These are phyloP conservation scores for Sesamia inferens DNA, from an alignment of 2,888 invertebrate species.

Conservation along the genomic window DNA sequence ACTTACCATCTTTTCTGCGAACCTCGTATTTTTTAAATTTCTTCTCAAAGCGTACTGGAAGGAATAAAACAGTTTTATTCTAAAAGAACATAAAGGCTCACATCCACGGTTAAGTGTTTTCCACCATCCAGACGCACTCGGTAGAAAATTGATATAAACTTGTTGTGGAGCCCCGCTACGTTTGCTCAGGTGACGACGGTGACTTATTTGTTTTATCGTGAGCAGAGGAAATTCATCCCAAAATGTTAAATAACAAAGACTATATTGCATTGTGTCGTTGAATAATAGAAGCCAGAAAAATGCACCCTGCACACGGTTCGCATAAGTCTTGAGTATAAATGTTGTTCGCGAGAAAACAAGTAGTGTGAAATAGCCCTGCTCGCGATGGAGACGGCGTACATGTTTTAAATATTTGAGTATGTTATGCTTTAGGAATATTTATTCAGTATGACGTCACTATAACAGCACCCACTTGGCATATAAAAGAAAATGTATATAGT, in stretches of 20 bases:
- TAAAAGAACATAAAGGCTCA: constrained; percentile 74
- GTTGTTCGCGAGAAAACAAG: constrained; percentile 81
- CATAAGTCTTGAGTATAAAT: constrained; percentile 80
- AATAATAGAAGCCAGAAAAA: constrained; percentile 80
- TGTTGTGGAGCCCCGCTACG: constrained; percentile 82
- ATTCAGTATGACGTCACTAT: constrained; percentile 51
- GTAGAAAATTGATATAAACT: constrained; percentile 89
- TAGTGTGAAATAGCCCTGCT: constrained; percentile 77
- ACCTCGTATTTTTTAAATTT: constrained; percentile 58
- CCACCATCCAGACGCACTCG: constrained; percentile 85
- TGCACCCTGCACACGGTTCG: constrained; percentile 76
- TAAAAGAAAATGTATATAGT: constrained; percentile 46
- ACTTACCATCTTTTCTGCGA: constrained; percentile 37
- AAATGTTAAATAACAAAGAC: constrained; percentile 62
- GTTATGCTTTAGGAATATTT: constrained; percentile 66
- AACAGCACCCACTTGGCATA: constrained; percentile 56
- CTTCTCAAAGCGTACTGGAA: constrained; percentile 45
- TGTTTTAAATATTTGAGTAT: constrained; percentile 77
- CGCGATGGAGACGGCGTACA: constrained; percentile 69
- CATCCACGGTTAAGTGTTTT: constrained; percentile 83
- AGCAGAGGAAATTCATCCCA: constrained; percentile 68
- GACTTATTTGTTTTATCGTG: constrained; percentile 78
- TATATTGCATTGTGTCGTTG: constrained; percentile 62
- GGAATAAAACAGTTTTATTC: constrained; percentile 65
- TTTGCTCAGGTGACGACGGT: constrained; percentile 84